Percentiles rank a stretch among this genome's conserved stretches.
These are phyloP conservation scores for Betta splendens DNA, from an alignment of 2,797 vertebrate genomes.

Conservation along the genomic window DNA sequence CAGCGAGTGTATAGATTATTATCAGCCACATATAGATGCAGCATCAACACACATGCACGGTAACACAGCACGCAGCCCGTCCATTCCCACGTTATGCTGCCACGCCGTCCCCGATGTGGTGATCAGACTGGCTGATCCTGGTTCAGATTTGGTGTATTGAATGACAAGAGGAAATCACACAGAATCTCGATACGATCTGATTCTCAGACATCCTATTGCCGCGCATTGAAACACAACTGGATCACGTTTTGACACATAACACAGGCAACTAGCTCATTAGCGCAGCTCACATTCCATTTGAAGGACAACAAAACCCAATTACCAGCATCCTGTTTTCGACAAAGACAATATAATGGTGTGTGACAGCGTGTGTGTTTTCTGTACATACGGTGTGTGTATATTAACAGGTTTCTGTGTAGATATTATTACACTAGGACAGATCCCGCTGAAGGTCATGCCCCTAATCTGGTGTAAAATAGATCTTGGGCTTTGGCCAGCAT, in stretches of 20 bases:
- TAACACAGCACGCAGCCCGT: conserved; percentile 32
- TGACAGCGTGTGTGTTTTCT: conserved; percentile 1
- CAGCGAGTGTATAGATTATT: conserved; percentile 68
- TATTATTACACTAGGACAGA: conserved; percentile 44
- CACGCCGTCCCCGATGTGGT: conserved; percentile 39
- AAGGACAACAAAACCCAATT: conserved; percentile 71
- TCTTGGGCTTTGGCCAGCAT: conserved; percentile 20
- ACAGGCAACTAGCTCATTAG: conserved; percentile 54
- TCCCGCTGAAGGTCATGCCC: conserved; percentile 48
- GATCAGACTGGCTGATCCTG: conserved; percentile 69
- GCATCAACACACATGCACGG: conserved; percentile 43
- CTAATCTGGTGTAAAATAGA: conserved; percentile 23
- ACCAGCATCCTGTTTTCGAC: conserved; percentile 65
- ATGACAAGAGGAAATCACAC: conserved; percentile 74
- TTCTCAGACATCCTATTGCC: conserved; percentile 52
- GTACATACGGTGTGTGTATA: neutral
- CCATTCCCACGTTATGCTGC: conserved; percentile 55
- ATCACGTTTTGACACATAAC: conserved; percentile 64
- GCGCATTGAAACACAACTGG: conserved; percentile 45
- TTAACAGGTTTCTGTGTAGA: conserved; percentile 24
- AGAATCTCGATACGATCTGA: conserved; percentile 65
- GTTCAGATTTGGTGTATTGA: conserved; percentile 70
- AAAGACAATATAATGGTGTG: conserved; percentile 31
- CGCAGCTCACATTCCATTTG: conserved; percentile 63
- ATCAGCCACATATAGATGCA: conserved; percentile 70